Conservation (phyloP, 1,140 invertebrate genomes). For the Dolichoris vasculosae region DNA sequence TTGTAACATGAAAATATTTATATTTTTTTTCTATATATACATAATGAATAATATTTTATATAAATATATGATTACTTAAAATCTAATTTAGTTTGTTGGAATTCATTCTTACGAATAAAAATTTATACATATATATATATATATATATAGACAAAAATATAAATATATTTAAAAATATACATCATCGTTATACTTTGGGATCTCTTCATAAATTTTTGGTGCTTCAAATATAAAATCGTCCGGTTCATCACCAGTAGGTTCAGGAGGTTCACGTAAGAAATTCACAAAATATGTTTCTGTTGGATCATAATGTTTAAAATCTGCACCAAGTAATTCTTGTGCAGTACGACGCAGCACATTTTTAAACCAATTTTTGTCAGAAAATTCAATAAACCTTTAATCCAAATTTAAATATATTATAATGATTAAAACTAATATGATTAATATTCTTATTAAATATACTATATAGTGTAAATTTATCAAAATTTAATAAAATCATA, state of each 20-base stretch:
- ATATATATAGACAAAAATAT: too few relatives aligned
- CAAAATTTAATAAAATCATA: not conserved
- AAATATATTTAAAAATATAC: not conserved
- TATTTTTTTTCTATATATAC: too few relatives aligned
- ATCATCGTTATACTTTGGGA: slow-evolving; percentile 75
- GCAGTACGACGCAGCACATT: slow-evolving; percentile 76
- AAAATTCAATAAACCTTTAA: slow-evolving; percentile 78
- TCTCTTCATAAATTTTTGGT: slow-evolving; percentile 91
- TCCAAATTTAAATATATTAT: not conserved
- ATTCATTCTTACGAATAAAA: too few relatives aligned
- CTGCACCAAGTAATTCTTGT: slow-evolving; percentile 73
- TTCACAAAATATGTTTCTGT: slow-evolving; percentile 84
- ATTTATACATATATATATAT: too few relatives aligned
- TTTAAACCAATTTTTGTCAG: slow-evolving; percentile 82
- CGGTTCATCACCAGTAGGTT: slow-evolving; percentile 88
- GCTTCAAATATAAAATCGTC: slow-evolving; percentile 87
- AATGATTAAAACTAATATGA: not conserved
- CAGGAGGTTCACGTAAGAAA: slow-evolving; percentile 88
- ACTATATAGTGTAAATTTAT: not conserved
- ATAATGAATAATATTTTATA: too few relatives aligned
- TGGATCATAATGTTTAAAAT: slow-evolving; percentile 68
- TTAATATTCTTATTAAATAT: too few relatives aligned
- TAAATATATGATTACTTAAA: not conserved
- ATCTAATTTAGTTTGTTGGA: not conserved
- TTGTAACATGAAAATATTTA: too few relatives aligned